Conservation (phyloP, 1,140 invertebrate genomes). For the Neodiprion pinetum region DNA sequence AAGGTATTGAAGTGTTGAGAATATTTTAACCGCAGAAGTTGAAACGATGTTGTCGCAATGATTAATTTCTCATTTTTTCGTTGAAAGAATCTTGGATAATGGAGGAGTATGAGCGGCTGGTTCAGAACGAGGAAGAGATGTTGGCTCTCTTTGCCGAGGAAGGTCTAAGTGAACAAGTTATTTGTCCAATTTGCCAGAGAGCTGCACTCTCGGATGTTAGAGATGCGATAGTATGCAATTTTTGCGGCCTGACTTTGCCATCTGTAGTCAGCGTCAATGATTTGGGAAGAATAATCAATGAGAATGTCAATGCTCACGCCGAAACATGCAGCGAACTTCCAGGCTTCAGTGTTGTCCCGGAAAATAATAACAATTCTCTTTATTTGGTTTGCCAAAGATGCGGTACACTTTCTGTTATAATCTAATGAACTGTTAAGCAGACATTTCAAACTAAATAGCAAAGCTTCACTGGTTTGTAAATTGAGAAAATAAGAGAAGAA, state of each 20-base stretch:
- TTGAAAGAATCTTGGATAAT: slow-evolving; percentile 54
- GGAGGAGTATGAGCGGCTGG: slow-evolving; percentile 50
- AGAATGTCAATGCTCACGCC: slow-evolving; percentile 39
- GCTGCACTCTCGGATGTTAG: slow-evolving; percentile 31
- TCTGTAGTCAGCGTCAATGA: slow-evolving; percentile 31
- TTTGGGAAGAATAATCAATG: slow-evolving; percentile 37
- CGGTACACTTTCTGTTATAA: slow-evolving; percentile 26
- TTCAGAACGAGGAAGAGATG: slow-evolving; percentile 44
- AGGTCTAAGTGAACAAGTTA: slow-evolving; percentile 30
- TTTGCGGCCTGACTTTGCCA: slow-evolving; percentile 43
- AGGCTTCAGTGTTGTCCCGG: slow-evolving; percentile 39
- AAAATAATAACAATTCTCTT: slow-evolving; percentile 36
- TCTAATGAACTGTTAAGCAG: neutral
- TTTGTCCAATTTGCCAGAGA: slow-evolving; percentile 53
- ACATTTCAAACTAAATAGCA: slow-evolving; percentile 3
- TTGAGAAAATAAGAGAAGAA: too few species aligned
- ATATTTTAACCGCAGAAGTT: neutral
- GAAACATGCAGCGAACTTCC: slow-evolving; percentile 35
- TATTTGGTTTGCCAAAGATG: slow-evolving; percentile 48
- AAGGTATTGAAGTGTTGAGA: slow-evolving; percentile 31
- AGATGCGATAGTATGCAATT: slow-evolving; percentile 36
- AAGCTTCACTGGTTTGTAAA: neutral
- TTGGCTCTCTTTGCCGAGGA: slow-evolving; percentile 32
- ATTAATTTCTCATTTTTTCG: neutral
- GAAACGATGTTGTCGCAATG: slow-evolving; percentile 15